phyloP scores from a whole-genome alignment of 1,140 invertebrate genomes.

The Homarus americanus region DNA sequence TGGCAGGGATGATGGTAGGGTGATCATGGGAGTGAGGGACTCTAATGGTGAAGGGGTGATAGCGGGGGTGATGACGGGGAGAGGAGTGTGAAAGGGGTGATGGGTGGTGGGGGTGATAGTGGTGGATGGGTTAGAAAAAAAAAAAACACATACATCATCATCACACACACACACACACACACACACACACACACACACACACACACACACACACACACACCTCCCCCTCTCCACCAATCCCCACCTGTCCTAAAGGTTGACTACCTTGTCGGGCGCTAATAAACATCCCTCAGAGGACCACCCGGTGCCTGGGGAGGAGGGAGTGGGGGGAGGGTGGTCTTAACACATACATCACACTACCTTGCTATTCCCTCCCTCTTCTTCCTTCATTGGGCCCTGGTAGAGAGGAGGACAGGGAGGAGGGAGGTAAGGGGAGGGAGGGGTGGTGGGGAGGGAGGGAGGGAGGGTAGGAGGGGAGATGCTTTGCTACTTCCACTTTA shows the following conservation, averaged over 20 bases:
- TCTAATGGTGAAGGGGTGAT: no score
- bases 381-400: background rate
- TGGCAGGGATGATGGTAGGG: no score
- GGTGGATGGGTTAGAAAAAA: no score
- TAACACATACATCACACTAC: no score
- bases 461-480: background rate
- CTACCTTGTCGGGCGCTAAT: conserved; percentile 40
- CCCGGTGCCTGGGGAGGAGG: background rate
- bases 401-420: background rate
- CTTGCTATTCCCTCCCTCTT: background rate
- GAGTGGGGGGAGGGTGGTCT: background rate
- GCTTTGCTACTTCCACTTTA: background rate
- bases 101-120: no score
- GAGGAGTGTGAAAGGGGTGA: no score
- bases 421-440: background rate
- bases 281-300: conserved; percentile 45
- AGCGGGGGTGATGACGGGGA: no score
- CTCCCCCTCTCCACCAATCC: no score
- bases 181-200: conserved; percentile 4
- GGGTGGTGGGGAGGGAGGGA: background rate
- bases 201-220: background rate
- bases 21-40: no score
- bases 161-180: background rate
- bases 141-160: background rate
- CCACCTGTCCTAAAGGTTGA: conserved; percentile 42